A percentile compares a stretch with the other conserved stretches of the same genome.
Conservation (phyloP, 2,888 invertebrate species). For the Aphrophora alni region DNA sequence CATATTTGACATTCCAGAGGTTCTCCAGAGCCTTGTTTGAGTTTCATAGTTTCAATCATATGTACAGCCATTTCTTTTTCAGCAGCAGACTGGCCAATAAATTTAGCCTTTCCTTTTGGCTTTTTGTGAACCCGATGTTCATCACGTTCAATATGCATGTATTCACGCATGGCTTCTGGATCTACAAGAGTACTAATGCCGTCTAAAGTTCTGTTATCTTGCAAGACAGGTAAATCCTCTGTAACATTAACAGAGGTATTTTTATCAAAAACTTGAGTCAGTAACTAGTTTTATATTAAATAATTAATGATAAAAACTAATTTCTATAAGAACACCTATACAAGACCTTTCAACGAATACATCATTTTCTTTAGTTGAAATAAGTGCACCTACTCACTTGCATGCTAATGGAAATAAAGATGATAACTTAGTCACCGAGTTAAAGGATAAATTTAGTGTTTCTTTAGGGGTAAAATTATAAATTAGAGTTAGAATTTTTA, state of each 20-base stretch:
- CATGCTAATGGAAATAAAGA: too few relatives aligned
- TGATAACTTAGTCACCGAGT: too few relatives aligned
- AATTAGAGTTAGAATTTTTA: too few relatives aligned
- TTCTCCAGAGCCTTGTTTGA: slow-evolving; percentile 54
- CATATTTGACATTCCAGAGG: slow-evolving; percentile 64
- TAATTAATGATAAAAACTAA: too few relatives aligned
- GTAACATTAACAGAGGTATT: not conserved
- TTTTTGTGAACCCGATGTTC: slow-evolving; percentile 53
- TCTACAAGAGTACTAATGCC: not conserved
- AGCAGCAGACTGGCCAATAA: slow-evolving; percentile 59
- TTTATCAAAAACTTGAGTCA: too few relatives aligned
- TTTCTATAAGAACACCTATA: too few relatives aligned
- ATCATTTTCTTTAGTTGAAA: too few relatives aligned
- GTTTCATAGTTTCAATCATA: slow-evolving; percentile 59
- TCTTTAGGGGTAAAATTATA: too few relatives aligned
- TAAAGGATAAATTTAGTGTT: too few relatives aligned
- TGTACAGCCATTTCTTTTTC: slow-evolving; percentile 61
- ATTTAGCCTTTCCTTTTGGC: slow-evolving; percentile 60
- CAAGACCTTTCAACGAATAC: too few relatives aligned
- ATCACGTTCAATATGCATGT: slow-evolving; percentile 46
- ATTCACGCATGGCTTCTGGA: slow-evolving; percentile 15
- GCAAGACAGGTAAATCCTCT: slow-evolving; percentile 28
- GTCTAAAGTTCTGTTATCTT: slow-evolving; percentile 21
- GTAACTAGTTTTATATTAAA: too few relatives aligned
- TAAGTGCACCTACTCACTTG: too few relatives aligned